Conservation (phyloP, 2,888 invertebrate species). For the Leptinotarsa rubiginosa region DNA sequence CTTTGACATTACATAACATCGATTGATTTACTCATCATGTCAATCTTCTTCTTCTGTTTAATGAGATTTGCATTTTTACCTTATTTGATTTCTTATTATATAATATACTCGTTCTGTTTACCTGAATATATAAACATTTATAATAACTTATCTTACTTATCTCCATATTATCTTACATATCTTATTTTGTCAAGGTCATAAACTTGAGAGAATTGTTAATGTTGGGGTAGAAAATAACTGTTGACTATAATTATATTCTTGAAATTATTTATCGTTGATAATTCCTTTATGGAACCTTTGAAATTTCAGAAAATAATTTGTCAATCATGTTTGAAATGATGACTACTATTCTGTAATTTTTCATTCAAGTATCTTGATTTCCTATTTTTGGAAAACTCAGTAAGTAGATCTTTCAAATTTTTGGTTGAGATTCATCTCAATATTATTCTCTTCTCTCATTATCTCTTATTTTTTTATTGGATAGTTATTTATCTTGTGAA, state of each 20-base stretch:
- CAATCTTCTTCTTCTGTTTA: no score
- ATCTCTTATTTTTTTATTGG: not conserved
- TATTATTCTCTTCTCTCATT: not conserved
- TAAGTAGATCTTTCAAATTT: not conserved
- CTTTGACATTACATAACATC: not conserved
- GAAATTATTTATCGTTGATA: conserved; percentile 7
- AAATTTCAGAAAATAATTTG: conserved; percentile 1
- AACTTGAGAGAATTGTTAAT: not conserved
- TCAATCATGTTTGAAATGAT: not conserved
- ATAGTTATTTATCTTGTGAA: not conserved
- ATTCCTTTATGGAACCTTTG: not conserved
- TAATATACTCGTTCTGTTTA: not conserved
- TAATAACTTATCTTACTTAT: not conserved
- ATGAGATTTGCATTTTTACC: no score
- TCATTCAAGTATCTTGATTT: conserved; percentile 3
- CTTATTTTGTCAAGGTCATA: conserved; percentile 8
- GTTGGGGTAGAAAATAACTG: not conserved
- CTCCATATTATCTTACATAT: not conserved
- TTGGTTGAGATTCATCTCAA: not conserved
- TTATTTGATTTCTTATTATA: no score
- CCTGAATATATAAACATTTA: not conserved
- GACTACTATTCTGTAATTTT: conserved; percentile 5
- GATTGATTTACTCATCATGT: not conserved
- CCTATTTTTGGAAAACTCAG: not conserved
- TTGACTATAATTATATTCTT: not conserved